Evolutionary conservation across 2,113 vertebrate species (phyloP).

Genomic region (Addax nasomaculatus): DNA sequence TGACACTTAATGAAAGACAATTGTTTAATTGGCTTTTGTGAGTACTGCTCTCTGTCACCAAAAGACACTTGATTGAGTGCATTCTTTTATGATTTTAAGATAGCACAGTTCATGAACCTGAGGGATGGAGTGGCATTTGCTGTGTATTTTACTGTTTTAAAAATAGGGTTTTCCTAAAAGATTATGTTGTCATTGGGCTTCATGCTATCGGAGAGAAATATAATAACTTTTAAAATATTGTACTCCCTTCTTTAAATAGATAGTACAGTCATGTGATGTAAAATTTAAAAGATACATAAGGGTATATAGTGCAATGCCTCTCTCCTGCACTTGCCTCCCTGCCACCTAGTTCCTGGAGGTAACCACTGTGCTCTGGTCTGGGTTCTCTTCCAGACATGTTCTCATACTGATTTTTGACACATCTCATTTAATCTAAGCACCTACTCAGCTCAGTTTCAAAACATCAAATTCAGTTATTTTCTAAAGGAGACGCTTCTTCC

Average conservation of each 20-base stretch:
- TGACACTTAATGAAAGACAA: neutral
- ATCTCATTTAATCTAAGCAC: slow-evolving; percentile 32
- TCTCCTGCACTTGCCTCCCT: neutral
- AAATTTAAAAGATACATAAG: neutral
- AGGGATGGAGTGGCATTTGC: slow-evolving; percentile 18
- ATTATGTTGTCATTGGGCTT: slow-evolving; percentile 1
- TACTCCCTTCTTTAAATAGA: neutral
- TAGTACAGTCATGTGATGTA: neutral
- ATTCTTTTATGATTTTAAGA: neutral
- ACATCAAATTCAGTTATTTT: neutral
- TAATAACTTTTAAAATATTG: neutral
- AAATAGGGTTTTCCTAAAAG: neutral
- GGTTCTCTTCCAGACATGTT: neutral
- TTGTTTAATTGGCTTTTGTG: neutral
- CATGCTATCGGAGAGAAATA: neutral
- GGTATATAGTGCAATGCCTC: neutral
- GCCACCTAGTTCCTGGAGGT: neutral
- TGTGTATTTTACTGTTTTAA: neutral
- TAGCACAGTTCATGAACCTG: neutral
- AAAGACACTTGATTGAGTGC: neutral
- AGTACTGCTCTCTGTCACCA: neutral
- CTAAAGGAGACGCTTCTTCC: neutral
- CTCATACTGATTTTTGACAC: slow-evolving; percentile 18
- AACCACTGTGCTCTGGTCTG: neutral
- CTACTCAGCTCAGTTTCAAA: neutral